Base-by-base conservation (phyloP, 1,140 invertebrate genomes). In the Protaetia brevitarsis region DNA sequence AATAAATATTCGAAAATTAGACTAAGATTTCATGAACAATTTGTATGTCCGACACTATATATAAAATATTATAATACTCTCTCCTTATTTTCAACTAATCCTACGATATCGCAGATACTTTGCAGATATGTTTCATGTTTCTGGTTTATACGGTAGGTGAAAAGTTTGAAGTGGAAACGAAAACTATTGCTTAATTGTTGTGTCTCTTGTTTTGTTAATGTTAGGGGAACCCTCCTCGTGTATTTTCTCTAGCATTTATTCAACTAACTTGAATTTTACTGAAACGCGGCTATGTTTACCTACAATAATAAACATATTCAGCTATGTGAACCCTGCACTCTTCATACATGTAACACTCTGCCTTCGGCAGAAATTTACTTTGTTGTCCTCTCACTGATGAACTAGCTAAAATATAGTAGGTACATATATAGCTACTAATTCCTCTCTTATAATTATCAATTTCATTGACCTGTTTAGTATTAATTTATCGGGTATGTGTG, bases 391-490 rank as follows among this genome's bases (percentile, higher is more conserved):
- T 62, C 26, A 59, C 5, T 62, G 31, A 23, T 13, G 23, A 29
- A 59, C 57, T 59, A 59, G 57, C 57, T 59, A 62, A 62, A 31
- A 30, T 62, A n/a, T n/a, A n/a, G 68, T 72, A 74, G 74, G 73
- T 74, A 75, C 74, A 51, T 68, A 69, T 72, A 74, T 71, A 70
- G 74, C 73, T 62, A 31, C 41, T 51, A 51, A 26, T 51, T 51
- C 26, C 16, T 51, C 11, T 51, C 10, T 62, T 62, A 13, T 21
- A 23, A 8, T 51, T 62, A 8, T 62, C 36, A 59, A 19, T 29
- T 29, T 59, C 19, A 51, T 51, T 51, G 26, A 51, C 41, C 28
- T 60, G 10, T 62, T 62, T 34, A 36, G 16, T 34, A 26, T 62
- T 62, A 62, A 59, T 21, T 34, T 26, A 34, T 27, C 31, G 21